phyloP scores from a whole-genome alignment of 2,888 invertebrate species.

The Koerneria pararmatus region DNA sequence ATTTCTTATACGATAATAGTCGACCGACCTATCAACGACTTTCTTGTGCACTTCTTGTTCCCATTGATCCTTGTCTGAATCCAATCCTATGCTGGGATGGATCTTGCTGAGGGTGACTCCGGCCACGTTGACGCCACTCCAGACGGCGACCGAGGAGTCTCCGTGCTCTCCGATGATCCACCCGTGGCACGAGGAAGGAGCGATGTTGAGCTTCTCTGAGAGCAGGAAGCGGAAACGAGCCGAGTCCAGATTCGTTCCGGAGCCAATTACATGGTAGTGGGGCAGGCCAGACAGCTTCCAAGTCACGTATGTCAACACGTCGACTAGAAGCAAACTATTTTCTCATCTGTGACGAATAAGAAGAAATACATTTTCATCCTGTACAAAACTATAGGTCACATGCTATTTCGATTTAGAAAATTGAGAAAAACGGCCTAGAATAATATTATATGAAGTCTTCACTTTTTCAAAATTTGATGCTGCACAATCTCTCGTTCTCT shows the following conservation, averaged over 20 bases:
- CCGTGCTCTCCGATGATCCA: constrained; percentile 93
- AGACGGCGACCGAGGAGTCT: constrained; percentile 81
- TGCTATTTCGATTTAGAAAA: too few species aligned
- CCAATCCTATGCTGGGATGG: constrained; percentile 73
- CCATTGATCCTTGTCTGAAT: constrained; percentile 76
- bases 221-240: constrained; percentile 83
- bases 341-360: not conserved
- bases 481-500: too few species aligned
- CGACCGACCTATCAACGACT: constrained; percentile 71
- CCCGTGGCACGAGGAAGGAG: constrained; percentile 80
- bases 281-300: constrained; percentile 89
- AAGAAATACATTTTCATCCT: too few species aligned
- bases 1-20: constrained; percentile 2
- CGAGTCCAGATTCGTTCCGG: constrained; percentile 87
- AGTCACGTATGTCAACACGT: constrained; percentile 86
- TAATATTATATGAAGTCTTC: too few species aligned
- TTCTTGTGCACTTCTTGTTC: constrained; percentile 72
- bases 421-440: too few species aligned
- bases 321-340: constrained; percentile 66
- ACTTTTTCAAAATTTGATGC: too few species aligned
- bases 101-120: constrained; percentile 73
- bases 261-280: constrained; percentile 80
- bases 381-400: too few species aligned
- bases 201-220: constrained; percentile 75
- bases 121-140: constrained; percentile 88